Evolutionary conservation across 2,888 invertebrate species (phyloP), one percentile per base, ranked within the genome.

Genomic region (Phlogophora meticulosa): DNA sequence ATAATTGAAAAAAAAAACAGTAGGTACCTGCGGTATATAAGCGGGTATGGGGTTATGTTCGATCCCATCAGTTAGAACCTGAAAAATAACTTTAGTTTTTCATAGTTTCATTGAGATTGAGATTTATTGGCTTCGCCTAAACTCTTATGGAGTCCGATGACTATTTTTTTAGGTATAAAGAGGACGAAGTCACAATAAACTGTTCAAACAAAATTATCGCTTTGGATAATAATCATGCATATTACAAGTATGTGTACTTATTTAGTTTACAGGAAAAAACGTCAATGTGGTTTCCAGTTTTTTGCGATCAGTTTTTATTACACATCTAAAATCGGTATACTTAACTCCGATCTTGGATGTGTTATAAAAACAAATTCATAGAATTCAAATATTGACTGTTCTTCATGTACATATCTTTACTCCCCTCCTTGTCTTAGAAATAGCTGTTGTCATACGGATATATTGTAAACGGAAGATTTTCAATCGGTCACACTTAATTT

Each of bases 321-420:
- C 28, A 28, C 28, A 28, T 28, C 28, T 28, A 2, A 28, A 28
- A 45, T 5, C 11, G 22, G 2, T 5, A n/a, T n/a, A n/a, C n/a
- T n/a, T n/a, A n/a, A 17, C 17, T 49, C 2, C 5, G 11, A 34
- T 53, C 42, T 55, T 43, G 3, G 10, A 43, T 43, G 28, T 28
- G 42, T 51, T 2, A 24, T 20, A 38, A 66, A 62, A 45, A 46
- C 2, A 32, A 3, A 32, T 53, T 64, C 53, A 5, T 17, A 32
- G 51, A 68, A 69, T 32, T 10, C 7, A 36, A 46, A 15, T 24
- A 68, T 53, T 53, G n/a, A 56, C 58, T 7, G 10, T 15, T 57
- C 10, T 22, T 0, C 7, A 38, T 11, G 64, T 57, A 24, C 45
- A 24, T 17, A 56, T 45, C 1, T 1, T 42, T 24, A 53, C 11